phyloP scores from a whole-genome alignment of 2,888 invertebrate species.

The Hydrotaea diabolus region DNA sequence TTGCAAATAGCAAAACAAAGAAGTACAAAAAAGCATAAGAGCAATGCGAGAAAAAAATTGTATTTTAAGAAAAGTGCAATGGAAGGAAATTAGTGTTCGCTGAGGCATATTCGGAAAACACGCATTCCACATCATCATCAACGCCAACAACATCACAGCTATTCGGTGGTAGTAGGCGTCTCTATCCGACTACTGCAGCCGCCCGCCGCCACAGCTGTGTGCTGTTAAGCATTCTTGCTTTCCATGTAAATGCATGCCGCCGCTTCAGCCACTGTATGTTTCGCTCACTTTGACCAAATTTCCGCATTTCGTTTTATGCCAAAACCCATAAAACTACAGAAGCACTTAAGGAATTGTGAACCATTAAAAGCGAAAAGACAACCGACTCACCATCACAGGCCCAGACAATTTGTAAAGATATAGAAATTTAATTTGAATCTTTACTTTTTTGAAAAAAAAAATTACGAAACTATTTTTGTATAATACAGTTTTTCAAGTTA shows the following conservation, averaged over 20 bases:
- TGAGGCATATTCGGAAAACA: slow-evolving; percentile 53
- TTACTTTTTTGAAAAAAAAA: background rate
- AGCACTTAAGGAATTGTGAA: slow-evolving; percentile 24
- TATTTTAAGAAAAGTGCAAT: slow-evolving; percentile 19
- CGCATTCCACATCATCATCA: slow-evolving; percentile 32
- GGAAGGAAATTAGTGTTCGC: slow-evolving; percentile 57
- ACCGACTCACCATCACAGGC: background rate
- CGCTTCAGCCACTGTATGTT: background rate
- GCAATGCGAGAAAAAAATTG: background rate
- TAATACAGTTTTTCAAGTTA: background rate
- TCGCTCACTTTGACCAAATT: slow-evolving; percentile 55
- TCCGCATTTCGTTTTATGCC: slow-evolving; percentile 63
- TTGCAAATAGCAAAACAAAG: background rate
- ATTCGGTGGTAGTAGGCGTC: background rate
- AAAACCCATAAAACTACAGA: slow-evolving; percentile 48
- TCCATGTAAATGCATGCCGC: slow-evolving; percentile 1
- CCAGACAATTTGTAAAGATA: slow-evolving; percentile 9
- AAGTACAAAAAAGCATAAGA: background rate
- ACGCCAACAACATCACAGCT: background rate
- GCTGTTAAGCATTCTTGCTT: slow-evolving; percentile 8
- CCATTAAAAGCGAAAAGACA: slow-evolving; percentile 32
- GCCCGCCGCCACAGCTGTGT: slow-evolving; percentile 8
- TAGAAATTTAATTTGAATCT: background rate
- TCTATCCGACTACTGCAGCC: background rate
- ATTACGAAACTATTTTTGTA: background rate